A percentile compares a stretch with the other conserved stretches of the same genome.
These are phyloP conservation scores for Julus scanicus DNA, from an alignment of 2,888 invertebrate species.

Conservation along the genomic window DNA sequence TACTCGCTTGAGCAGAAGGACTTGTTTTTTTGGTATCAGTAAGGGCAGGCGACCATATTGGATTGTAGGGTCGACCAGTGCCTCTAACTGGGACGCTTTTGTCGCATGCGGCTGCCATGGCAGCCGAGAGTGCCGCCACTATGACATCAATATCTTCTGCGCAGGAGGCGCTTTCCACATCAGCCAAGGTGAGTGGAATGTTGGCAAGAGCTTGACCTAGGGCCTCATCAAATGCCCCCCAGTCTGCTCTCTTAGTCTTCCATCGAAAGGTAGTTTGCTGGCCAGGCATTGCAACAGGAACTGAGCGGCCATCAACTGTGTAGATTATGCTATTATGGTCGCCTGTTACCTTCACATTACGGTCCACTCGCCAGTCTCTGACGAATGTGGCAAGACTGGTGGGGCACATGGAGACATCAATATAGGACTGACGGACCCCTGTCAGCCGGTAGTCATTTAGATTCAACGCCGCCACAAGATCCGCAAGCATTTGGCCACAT, in stretches of 20 bases:
- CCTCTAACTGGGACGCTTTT: neutral
- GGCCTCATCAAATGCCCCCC: neutral
- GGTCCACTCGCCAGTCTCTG: neutral
- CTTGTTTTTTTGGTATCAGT: neutral
- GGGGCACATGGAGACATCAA: no score
- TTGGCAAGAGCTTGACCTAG: neutral
- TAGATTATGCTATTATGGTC: neutral
- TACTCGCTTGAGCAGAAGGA: neutral
- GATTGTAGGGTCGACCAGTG: neutral
- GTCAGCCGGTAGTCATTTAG: no score
- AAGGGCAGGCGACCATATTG: neutral
- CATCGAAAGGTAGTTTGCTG: neutral
- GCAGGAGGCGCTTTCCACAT: no score
- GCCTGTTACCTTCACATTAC: neutral
- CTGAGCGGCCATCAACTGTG: neutral
- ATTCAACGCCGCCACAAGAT: no score
- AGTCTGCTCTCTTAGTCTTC: neutral
- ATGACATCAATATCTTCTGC: neutral
- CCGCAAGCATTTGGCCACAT: no score
- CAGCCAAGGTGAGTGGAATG: no score
- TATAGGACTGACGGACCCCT: no score
- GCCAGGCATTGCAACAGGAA: neutral
- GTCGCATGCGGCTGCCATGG: neutral
- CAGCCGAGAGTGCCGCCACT: neutral
- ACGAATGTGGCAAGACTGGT: neutral